Evolutionary conservation across 2,888 invertebrate species (phyloP), one percentile per base, ranked within the genome.

Genomic region (Nephrotoma guestfalica): DNA sequence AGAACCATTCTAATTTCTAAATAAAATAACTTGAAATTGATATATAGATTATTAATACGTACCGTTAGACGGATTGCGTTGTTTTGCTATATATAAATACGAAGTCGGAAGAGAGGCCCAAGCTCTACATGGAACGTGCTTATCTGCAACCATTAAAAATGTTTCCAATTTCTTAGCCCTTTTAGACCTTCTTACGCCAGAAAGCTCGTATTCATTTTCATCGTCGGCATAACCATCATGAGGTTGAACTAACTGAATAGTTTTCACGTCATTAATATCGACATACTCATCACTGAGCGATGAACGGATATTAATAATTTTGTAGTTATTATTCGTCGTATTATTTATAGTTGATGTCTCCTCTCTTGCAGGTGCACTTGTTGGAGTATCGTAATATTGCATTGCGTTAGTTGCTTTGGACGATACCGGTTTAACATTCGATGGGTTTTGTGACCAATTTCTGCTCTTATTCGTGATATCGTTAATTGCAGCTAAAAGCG

Each of bases 61-160:
- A 83, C 83, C 86, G 11, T 41, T 41, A 18, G 83, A 4, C 18
- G 51, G 13, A 85, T 86, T 87, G 87, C 87, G 86, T 57, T 57
- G 84, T 71, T 87, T 87, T 11, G 87, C 87, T 86, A 88, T 88
- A 30, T 87, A 87, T 57, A 89, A 88, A 87, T 89, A 89, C 42
- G 88, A 88, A 9, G 89, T 88, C 2, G 89, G 89, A 83, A 89
- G 88, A 30, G 88, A 88, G 6, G 89, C 89, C 86, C 88, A 88
- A 4, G 89, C 89, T 15, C 89, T 88, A 86, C 88, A 88, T 18
- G 89, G 88, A 0, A 89, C 88, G 0, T 88, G 88, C 86, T 88
- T 89, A 87, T 89, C 89, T 7, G 86, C 42, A 6, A 88, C 87
- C 40, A 88, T 40, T 41, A 57, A 86, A 57, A 86, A 57, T 4